Conservation (phyloP, 2,888 invertebrate genomes). For the Boloria euphrosyne region DNA sequence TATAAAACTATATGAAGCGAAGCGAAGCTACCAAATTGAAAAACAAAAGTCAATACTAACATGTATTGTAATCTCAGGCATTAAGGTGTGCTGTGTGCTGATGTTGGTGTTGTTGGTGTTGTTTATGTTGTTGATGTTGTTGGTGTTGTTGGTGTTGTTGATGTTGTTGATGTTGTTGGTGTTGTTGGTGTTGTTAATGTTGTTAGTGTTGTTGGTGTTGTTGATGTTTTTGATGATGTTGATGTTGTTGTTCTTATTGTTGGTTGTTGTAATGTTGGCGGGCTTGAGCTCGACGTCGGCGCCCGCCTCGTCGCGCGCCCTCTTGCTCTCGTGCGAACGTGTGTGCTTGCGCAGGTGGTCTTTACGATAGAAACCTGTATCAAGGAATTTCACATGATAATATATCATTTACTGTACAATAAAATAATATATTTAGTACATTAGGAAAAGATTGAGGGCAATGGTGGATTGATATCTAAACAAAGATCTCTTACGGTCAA, state of each 20-base stretch:
- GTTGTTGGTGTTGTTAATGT: too few species aligned
- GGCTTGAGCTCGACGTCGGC: slow-evolving; percentile 68
- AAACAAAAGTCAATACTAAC: slow-evolving; percentile 52
- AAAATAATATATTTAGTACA: not conserved
- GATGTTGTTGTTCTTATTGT: not conserved
- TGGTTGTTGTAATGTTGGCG: slow-evolving; percentile 6
- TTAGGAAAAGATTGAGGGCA: too few species aligned
- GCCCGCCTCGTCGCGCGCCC: slow-evolving; percentile 86
- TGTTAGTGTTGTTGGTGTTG: slow-evolving; percentile 21
- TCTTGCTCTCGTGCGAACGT: slow-evolving; percentile 88
- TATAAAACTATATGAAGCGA: too few species aligned
- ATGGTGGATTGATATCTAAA: too few species aligned
- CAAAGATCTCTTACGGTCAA: too few species aligned
- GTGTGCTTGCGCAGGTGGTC: slow-evolving; percentile 91
- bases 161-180: slow-evolving; percentile 22
- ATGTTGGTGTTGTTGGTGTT: slow-evolving; percentile 42
- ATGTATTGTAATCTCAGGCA: slow-evolving; percentile 78
- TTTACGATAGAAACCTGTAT: slow-evolving; percentile 87
- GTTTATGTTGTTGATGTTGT: slow-evolving; percentile 42
- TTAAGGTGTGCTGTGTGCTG: slow-evolving; percentile 46
- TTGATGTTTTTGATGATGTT: slow-evolving; percentile 1
- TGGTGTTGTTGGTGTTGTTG: too few species aligned
- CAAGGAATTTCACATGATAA: not conserved
- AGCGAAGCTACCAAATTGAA: too few species aligned
- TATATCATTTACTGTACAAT: not conserved